Conservation (phyloP, 2,888 invertebrate species). For the Unio delphinus region DNA sequence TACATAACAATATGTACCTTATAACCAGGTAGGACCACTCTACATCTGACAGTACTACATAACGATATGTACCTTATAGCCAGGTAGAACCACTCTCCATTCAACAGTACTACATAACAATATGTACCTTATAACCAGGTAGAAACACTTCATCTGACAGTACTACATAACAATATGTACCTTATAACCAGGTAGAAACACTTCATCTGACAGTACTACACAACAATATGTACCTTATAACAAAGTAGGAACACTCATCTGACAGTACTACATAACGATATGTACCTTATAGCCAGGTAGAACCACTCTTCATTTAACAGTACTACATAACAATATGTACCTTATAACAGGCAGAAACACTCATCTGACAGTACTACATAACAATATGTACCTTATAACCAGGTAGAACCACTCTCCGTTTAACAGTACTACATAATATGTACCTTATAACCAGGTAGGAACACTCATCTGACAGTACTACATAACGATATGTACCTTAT, state of each 20-base stretch:
- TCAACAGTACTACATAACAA: slow-evolving; percentile 87
- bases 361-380: no score
- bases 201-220: slow-evolving; percentile 95
- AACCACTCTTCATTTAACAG: slow-evolving; percentile 98
- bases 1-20: slow-evolving; percentile 74
- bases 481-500: no score
- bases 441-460: no score
- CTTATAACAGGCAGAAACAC: no score
- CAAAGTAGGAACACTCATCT: background rate
- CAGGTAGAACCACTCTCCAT: slow-evolving; percentile 99
- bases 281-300: slow-evolving; percentile 98
- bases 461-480: no score
- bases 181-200: slow-evolving; percentile 99
- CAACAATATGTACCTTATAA: slow-evolving; percentile 68
- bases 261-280: background rate
- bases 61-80: slow-evolving; percentile 92
- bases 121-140: no score
- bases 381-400: no score
- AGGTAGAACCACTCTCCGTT: no score
- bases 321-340: slow-evolving; percentile 78
- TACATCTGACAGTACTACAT: background rate
- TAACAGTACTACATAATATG: no score
- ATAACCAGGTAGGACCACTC: background rate
- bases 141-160: background rate
- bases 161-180: slow-evolving; percentile 73